Base-by-base conservation (phyloP, 2,888 invertebrate species). In the Furcula furcula region DNA sequence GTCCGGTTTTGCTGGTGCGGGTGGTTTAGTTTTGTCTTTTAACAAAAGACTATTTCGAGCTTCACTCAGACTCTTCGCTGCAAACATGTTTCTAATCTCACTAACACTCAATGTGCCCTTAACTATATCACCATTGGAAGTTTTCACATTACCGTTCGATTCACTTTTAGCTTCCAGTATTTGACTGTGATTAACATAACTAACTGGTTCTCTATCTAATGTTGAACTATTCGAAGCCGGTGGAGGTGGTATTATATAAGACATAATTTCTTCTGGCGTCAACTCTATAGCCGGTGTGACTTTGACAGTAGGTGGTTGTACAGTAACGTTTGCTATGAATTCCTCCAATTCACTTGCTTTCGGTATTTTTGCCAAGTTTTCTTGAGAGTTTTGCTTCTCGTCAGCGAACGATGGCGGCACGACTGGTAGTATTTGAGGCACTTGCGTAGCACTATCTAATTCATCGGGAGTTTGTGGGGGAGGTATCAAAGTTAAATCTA, bases 391-490 rank as follows among this genome's bases (percentile, higher is more conserved):
- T 23, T 66, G 74, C 40, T 77, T 78, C 18, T 91, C 91, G 68
- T 95, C 95, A 10, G 93, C 94, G 59, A 95, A 95, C 1, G 93
- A 94, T 7, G 92, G 91, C 6, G 95, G 95, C 14, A 95, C 94
- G 34, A 92, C 87, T 59, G 93, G 94, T 52, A 94, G 84, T 52
- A 94, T 91, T 53, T 92, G 91, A 60, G 94, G 91, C 77, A 92
- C 90, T 66, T 89, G 88, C 45, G 89, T 83, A 46, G 92, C 91
- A 75, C 91, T 89, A 71, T 95, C 94, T 72, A 94, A 76, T 76
- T 95, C 94, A 67, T 95, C 95, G 1, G 95, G 95, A 11, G 95
- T 95, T 66, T 93, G 93, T 0, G 96, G 96, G 12, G 96, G 96
- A 43, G 96, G 96, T 70, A 97, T 92, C 66, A 95, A 91, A 34